Evolutionary conservation across 2,113 vertebrate genomes (phyloP).

Genomic region (Ceuthmochares aereus): DNA sequence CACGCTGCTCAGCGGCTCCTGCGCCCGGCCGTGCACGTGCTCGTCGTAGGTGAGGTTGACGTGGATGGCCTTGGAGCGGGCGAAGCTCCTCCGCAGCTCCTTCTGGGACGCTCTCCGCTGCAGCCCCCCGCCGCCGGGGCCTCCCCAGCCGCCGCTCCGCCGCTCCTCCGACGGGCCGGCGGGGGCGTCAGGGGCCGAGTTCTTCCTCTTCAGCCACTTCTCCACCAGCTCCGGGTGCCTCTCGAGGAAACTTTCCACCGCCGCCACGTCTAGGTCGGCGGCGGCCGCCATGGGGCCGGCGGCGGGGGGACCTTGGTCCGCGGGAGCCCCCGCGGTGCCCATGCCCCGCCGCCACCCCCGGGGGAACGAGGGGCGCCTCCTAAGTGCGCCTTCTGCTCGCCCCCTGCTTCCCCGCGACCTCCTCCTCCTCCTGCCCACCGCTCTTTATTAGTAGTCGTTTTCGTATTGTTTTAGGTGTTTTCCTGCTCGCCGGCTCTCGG

Average conservation of each 20-base stretch:
- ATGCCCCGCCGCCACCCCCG: background rate
- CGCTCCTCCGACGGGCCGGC: background rate
- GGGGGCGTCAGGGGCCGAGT: background rate
- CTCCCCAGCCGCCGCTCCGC: background rate
- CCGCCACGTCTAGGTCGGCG: conserved; percentile 86
- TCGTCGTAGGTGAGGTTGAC: conserved; percentile 97
- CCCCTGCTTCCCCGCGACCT: background rate
- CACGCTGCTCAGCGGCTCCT: conserved; percentile 94
- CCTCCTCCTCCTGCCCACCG: background rate
- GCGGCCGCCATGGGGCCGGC: conserved; percentile 79
- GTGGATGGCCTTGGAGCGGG: conserved; percentile 93
- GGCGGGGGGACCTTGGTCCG: background rate
- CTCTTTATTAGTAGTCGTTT: background rate
- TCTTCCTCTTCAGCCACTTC: conserved; percentile 89
- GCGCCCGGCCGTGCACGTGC: conserved; percentile 88
- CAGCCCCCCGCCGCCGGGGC: conserved; percentile 66
- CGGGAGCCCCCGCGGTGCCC: background rate
- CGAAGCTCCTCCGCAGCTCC: conserved; percentile 95
- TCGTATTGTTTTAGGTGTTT: background rate
- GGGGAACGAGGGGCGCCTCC: background rate
- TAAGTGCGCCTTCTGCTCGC: background rate
- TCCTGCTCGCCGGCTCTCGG: background rate
- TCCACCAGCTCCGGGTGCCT: conserved; percentile 91
- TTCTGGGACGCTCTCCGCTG: conserved; percentile 91
- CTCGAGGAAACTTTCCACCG: conserved; percentile 97